Evolutionary conservation across 2,797 vertebrate species (phyloP).

Genomic region (Syngnathus acus): DNA sequence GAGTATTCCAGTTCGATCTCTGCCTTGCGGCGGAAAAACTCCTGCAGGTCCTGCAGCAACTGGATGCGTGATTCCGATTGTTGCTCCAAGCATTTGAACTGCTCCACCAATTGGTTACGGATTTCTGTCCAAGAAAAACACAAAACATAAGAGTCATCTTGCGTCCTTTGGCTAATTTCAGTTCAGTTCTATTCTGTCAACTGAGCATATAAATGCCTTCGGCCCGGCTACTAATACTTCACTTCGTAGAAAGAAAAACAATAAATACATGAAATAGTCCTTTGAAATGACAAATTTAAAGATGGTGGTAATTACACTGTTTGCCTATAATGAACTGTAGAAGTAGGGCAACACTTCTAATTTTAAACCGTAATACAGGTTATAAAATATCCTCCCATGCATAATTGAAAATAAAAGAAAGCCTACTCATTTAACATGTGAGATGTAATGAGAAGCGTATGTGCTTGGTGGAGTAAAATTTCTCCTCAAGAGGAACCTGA

Average conservation of each 20-base stretch:
- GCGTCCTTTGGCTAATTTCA: not conserved
- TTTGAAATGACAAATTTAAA: not conserved
- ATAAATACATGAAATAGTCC: not conserved
- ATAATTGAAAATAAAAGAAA: slow-evolving; percentile 1
- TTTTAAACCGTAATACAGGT: not conserved
- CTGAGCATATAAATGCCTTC: not conserved
- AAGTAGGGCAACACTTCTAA: not conserved
- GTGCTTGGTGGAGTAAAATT: slow-evolving; percentile 20
- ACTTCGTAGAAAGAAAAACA: not conserved
- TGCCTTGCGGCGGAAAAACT: slow-evolving; percentile 95
- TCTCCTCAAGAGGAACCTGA: slow-evolving; percentile 40
- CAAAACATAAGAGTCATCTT: slow-evolving; percentile 19
- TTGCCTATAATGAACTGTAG: not conserved
- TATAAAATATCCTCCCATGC: not conserved
- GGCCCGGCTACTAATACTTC: not conserved
- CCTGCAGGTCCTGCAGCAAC: slow-evolving; percentile 96
- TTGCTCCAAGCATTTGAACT: slow-evolving; percentile 98
- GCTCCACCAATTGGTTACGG: slow-evolving; percentile 93
- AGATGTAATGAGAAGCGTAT: slow-evolving; percentile 27
- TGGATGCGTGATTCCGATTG: slow-evolving; percentile 95
- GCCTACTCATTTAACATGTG: not conserved
- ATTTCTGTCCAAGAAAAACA: slow-evolving; percentile 76
- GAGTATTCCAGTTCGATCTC: slow-evolving; percentile 98
- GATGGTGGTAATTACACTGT: not conserved
- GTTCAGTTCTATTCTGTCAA: not conserved